Evolutionary conservation across 1,140 invertebrate genomes (phyloP).

Genomic region (Cryptotermes secundus): DNA sequence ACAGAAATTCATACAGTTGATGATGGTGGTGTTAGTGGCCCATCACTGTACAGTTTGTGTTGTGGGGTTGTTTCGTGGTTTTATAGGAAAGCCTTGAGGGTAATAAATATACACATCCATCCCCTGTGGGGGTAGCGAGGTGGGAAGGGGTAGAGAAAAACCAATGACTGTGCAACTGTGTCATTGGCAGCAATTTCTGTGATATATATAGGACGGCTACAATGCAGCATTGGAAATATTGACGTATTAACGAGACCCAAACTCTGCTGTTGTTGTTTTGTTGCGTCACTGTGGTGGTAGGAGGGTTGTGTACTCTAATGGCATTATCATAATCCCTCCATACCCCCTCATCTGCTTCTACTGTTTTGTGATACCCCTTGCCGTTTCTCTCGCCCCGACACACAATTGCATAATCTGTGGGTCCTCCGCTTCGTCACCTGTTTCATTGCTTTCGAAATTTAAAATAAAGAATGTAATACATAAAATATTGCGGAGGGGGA

Average conservation of each 20-base stretch:
- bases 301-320: background rate
- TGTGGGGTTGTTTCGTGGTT: conserved; percentile 34
- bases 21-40: conserved; percentile 30
- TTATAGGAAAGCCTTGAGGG: conserved; percentile 36
- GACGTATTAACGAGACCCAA: conserved; percentile 35
- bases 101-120: conserved; percentile 36
- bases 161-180: conserved; percentile 33
- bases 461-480: background rate
- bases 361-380: background rate
- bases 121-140: background rate
- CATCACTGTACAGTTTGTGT: conserved; percentile 27
- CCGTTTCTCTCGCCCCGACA: background rate
- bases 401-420: conserved; percentile 24
- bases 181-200: conserved; percentile 33
- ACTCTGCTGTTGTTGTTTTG: conserved; percentile 25
- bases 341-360: background rate
- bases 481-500: background rate
- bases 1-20: conserved; percentile 31
- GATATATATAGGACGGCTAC: conserved; percentile 31
- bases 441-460: conserved; percentile 13
- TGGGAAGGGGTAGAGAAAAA: conserved; percentile 25
- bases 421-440: conserved; percentile 27
- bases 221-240: conserved; percentile 35
- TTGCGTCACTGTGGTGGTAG: background rate
- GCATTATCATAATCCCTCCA: conserved; percentile 31